Evolutionary conservation across 92 coral and sea anemone species (phyloP).

Genomic region (Epizoanthus ramosus): DNA sequence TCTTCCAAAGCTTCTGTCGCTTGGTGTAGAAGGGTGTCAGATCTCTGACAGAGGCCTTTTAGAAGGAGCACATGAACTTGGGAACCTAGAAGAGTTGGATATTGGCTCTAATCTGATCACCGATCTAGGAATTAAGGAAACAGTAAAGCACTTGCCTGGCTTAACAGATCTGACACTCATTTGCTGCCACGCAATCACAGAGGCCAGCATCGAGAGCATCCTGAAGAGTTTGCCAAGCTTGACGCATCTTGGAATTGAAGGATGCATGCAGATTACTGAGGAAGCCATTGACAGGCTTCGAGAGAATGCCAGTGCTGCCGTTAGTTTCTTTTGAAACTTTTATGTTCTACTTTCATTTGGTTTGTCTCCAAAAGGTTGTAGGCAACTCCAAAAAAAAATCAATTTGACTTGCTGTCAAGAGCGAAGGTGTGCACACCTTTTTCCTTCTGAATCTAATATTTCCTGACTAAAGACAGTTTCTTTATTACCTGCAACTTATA

Average conservation of each 20-base stretch:
- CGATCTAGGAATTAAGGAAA: slow-evolving; percentile 70
- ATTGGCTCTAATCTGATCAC: slow-evolving; percentile 88
- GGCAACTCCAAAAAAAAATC: not conserved
- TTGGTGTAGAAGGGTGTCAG: slow-evolving; percentile 86
- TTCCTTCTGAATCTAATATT: no score
- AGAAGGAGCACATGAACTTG: slow-evolving; percentile 67
- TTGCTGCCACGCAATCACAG: slow-evolving; percentile 73
- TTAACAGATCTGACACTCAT: slow-evolving; percentile 83
- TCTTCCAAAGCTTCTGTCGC: slow-evolving; percentile 74
- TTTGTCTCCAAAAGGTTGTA: not conserved
- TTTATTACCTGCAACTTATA: no score
- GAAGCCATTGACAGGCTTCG: slow-evolving; percentile 68
- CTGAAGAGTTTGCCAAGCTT: slow-evolving; percentile 76
- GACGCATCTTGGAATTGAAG: slow-evolving; percentile 91
- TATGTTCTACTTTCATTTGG: not conserved
- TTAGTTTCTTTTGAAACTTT: slow-evolving; percentile 62
- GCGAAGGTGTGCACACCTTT: no score
- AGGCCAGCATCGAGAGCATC: slow-evolving; percentile 61
- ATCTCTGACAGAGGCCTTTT: slow-evolving; percentile 78
- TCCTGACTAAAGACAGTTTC: no score
- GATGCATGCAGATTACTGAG: slow-evolving; percentile 72
- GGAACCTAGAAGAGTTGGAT: slow-evolving; percentile 81
- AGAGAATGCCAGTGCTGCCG: slow-evolving; percentile 63
- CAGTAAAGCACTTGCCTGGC: slow-evolving; percentile 72
- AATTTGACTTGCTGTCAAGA: not conserved